Evolutionary conservation across 2,888 invertebrate genomes (phyloP), one percentile per base, ranked within the genome.

Genomic region (Priocnemis perturbator): DNA sequence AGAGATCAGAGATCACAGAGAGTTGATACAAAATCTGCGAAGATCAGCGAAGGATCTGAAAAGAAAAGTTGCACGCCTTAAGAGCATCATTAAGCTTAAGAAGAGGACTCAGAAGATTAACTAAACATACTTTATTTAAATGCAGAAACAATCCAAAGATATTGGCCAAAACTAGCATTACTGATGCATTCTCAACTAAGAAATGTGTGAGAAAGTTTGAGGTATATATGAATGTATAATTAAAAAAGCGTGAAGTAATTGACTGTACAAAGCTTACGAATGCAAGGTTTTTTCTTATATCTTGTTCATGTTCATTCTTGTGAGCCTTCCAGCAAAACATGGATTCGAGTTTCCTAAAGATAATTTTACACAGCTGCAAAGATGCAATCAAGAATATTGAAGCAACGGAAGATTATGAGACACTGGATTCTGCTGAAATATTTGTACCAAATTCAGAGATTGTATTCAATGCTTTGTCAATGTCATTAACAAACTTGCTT

Each of bases 401-500:
- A 30, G 57, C 78, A 0, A 68, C 74, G 1, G 68, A 77, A 19
- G 69, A 78, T 14, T 79, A 74, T 56, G 64, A 81, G 37, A 50
- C 58, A 50, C 58, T 71, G 20, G 37, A 71, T 23, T 57, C 61
- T 14, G 45, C 60, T 17, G 72, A 81, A 21, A 71, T 77, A 63
- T 81, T 81, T 74, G 79, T 83, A 59, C 67, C 74, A 19, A 74
- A 67, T 30, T 81, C 82, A 62, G 52, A 69, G 26, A 56, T 44
- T 7, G 50, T 82, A 58, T 69, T 84, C n/a, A 57, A 76, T 50
- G 78, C 70, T 20, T 70, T 87, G 20, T 72, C 81, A 5, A 74
- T 56, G 56, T 82, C 84, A 2, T 74, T 87, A 15, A 80, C 83
- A 57, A 81, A 82, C 60, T 64, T 84, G 15, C 67, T 88, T 7